These are phyloP conservation scores for Clusia tigrina DNA, from an alignment of 2,888 invertebrate genomes.

Conservation along the genomic window DNA sequence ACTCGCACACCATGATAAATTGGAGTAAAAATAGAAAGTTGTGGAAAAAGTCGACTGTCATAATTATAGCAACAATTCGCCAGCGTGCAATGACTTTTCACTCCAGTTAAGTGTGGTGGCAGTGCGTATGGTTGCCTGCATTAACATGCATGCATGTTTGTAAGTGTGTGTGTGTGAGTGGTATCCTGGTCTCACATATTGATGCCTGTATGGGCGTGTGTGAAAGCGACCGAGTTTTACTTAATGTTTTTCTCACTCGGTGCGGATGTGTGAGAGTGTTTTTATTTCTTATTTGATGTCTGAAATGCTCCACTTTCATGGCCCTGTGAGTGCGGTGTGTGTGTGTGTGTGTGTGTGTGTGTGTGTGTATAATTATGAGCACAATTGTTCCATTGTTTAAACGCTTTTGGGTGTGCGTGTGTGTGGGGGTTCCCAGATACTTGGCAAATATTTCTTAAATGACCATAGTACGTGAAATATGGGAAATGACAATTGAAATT, in stretches of 20 bases:
- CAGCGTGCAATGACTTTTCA: constrained; percentile 7
- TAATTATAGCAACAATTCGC: constrained; percentile 8
- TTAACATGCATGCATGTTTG: background rate
- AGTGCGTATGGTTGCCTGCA: too few species aligned
- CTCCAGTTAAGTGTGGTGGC: constrained; percentile 1
- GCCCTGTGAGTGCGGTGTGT: too few species aligned
- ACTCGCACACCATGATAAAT: background rate
- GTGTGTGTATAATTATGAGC: constrained; percentile 8
- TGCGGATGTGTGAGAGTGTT: too few species aligned
- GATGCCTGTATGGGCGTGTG: too few species aligned
- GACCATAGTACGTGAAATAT: background rate
- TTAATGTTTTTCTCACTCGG: background rate
- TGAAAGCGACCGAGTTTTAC: background rate
- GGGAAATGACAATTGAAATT: background rate
- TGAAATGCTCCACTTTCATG: too few species aligned
- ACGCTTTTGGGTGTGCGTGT: background rate
- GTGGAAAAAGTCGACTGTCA: constrained; percentile 6
- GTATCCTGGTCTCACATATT: too few species aligned
- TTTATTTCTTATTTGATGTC: too few species aligned
- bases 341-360: constrained; percentile 14
- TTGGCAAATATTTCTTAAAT: background rate
- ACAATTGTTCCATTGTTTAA: background rate
- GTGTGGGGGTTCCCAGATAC: background rate
- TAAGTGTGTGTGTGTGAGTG: constrained; percentile 4
- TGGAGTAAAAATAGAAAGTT: background rate